phyloP scores from a whole-genome alignment of 2,888 invertebrate genomes.

The Proisotoma minuta region DNA sequence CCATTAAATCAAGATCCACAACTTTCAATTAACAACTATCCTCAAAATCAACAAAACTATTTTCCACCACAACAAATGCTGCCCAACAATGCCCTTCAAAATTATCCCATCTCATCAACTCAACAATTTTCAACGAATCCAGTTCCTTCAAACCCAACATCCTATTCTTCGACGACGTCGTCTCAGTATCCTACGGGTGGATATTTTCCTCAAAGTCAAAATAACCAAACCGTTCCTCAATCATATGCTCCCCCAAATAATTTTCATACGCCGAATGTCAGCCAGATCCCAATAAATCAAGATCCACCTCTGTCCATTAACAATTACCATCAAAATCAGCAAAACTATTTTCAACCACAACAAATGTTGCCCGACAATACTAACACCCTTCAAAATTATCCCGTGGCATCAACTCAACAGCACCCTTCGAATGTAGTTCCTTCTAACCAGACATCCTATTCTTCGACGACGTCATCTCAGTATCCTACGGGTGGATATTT shows the following conservation, averaged over 20 bases:
- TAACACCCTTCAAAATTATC: not conserved
- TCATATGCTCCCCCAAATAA: too few relatives aligned
- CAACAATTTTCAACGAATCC: not conserved
- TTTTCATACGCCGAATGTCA: conserved; percentile 24
- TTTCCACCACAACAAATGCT: not conserved
- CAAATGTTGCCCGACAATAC: not conserved
- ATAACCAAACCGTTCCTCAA: too few relatives aligned
- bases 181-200: conserved; percentile 15
- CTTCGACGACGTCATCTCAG: conserved; percentile 15
- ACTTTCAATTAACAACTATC: not conserved
- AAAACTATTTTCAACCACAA: too few relatives aligned
- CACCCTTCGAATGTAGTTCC: not conserved
- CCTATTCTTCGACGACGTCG: not conserved
- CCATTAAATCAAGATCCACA: conserved; percentile 13
- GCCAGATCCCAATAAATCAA: conserved; percentile 34
- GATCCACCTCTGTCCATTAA: conserved; percentile 48
- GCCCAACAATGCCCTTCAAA: not conserved
- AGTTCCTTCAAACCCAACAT: not conserved
- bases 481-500: conserved; percentile 13
- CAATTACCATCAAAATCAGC: not conserved
- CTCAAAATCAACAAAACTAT: not conserved
- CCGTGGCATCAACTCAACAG: not conserved
- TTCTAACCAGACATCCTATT: not conserved
- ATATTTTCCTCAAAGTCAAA: conserved; percentile 10
- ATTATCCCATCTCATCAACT: not conserved